Evolutionary conservation across 1,140 invertebrate species (phyloP).

Genomic region (Anoplophora glabripennis): DNA sequence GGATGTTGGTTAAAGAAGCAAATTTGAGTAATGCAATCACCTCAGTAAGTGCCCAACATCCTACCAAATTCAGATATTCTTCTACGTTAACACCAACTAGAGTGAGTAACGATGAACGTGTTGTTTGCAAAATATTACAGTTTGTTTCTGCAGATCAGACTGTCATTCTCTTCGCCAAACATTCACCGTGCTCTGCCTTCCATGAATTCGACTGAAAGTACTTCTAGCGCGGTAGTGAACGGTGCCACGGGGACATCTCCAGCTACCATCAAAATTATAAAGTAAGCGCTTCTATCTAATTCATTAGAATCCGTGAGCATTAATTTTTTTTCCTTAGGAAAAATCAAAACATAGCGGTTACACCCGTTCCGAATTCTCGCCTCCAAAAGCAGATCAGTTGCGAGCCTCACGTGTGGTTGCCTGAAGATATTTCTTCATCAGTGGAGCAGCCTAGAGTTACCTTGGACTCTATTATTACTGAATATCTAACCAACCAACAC

Average conservation of each 20-base stretch:
- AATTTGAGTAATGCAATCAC: slow-evolving; percentile 52
- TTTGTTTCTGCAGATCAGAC: slow-evolving; percentile 20
- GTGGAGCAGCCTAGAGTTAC: slow-evolving; percentile 58
- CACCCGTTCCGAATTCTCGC: slow-evolving; percentile 47
- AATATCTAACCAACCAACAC: slow-evolving; percentile 94
- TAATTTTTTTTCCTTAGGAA: slow-evolving; percentile 26
- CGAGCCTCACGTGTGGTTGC: slow-evolving; percentile 35
- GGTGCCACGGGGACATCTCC: slow-evolving; percentile 13
- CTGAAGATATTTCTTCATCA: slow-evolving; percentile 39
- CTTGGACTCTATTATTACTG: slow-evolving; percentile 90
- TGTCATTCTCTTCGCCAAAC: slow-evolving; percentile 29
- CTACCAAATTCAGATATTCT: slow-evolving; percentile 58
- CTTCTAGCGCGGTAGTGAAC: no score
- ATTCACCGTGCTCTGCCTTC: not conserved
- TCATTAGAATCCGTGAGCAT: not conserved
- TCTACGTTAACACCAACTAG: slow-evolving; percentile 46
- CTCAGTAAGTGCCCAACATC: slow-evolving; percentile 50
- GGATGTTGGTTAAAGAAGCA: slow-evolving; percentile 73
- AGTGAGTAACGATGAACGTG: slow-evolving; percentile 36
- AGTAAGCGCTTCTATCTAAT: slow-evolving; percentile 22
- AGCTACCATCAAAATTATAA: slow-evolving; percentile 42
- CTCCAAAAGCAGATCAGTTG: slow-evolving; percentile 67
- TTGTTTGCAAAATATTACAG: not conserved
- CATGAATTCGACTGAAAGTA: not conserved
- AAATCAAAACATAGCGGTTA: slow-evolving; percentile 19